These are phyloP conservation scores for Bettongia penicillata DNA, from an alignment of 2,113 vertebrate species.

Conservation along the genomic window DNA sequence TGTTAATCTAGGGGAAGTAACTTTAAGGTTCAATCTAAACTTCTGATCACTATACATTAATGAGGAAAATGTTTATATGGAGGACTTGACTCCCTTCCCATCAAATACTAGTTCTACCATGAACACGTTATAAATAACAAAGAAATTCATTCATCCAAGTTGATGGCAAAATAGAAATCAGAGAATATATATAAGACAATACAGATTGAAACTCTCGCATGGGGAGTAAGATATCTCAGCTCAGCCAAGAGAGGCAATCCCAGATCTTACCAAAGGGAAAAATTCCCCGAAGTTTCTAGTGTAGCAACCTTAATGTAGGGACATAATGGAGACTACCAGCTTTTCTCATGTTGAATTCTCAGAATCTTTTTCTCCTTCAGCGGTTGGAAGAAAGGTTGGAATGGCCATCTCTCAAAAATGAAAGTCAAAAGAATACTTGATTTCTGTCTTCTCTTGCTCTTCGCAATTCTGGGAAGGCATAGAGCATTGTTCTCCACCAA, in stretches of 20 bases:
- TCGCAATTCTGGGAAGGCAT: neutral
- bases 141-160: neutral
- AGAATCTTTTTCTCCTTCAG: neutral
- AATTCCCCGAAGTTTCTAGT: neutral
- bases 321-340: neutral
- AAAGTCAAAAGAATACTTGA: neutral
- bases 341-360: neutral
- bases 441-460: neutral
- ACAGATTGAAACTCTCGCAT: neutral
- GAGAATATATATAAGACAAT: neutral
- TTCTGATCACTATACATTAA: neutral
- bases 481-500: neutral
- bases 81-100: neutral
- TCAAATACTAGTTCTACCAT: neutral
- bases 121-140: neutral
- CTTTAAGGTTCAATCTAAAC: too few relatives aligned
- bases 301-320: neutral
- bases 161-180: neutral
- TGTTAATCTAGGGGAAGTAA: neutral
- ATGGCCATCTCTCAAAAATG: neutral
- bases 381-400: neutral
- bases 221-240: neutral
- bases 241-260: neutral
- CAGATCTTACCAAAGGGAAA: neutral
- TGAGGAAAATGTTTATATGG: too few relatives aligned